A percentile compares a stretch with the other conserved stretches of the same genome.
phyloP scores from a whole-genome alignment of 2,888 invertebrate genomes.

The Hemistola chrysoprasaria region DNA sequence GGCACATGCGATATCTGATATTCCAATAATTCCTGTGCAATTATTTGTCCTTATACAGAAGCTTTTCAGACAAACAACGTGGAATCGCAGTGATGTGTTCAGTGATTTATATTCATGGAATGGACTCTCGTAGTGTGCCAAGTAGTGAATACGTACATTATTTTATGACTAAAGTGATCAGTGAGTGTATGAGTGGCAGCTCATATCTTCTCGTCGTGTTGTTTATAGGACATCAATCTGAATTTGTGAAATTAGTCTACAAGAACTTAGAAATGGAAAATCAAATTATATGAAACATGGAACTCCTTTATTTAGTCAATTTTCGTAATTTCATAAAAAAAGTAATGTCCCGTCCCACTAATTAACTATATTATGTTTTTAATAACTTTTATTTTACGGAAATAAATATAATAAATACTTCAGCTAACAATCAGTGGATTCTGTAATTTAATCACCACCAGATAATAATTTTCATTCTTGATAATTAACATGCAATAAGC shows the following conservation, averaged over 20 bases:
- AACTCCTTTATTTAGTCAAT: no score
- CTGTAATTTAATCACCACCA: no score
- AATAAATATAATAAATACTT: no score
- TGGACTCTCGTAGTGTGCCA: conserved; percentile 45
- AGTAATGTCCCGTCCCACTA: no score
- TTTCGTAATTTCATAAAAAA: no score
- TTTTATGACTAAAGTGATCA: conserved; percentile 34
- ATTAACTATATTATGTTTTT: no score
- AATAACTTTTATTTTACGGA: no score
- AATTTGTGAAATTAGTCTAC: conserved; percentile 10
- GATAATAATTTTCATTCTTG: no score
- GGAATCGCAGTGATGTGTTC: conserved; percentile 59
- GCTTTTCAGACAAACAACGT: conserved; percentile 36
- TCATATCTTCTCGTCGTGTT: conserved; percentile 6
- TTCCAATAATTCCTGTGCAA: conserved; percentile 21
- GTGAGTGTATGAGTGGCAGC: conserved; percentile 13
- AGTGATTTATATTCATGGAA: conserved; percentile 37
- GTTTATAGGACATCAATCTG: conserved; percentile 12
- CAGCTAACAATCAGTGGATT: no score
- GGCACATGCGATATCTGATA: conserved; percentile 62
- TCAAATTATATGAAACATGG: no score
- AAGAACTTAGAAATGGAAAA: no score
- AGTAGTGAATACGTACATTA: conserved; percentile 47
- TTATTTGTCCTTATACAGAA: conserved; percentile 32
- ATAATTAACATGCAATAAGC: no score